These are phyloP conservation scores for Eleutherodactylus coqui DNA, from an alignment of 2,797 vertebrate genomes.

Conservation along the genomic window DNA sequence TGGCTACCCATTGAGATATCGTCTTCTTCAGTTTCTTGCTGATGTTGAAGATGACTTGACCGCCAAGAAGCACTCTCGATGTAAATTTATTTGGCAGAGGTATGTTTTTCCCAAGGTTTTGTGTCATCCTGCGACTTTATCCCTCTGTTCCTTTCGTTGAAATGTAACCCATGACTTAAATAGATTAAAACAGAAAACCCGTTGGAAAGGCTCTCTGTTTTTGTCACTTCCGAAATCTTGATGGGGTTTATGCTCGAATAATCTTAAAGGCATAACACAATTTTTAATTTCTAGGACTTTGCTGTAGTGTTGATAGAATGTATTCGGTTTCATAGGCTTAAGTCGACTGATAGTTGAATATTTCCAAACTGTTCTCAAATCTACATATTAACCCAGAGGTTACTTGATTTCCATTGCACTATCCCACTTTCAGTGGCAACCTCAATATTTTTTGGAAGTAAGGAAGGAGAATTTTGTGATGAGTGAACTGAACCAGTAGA, in stretches of 20 bases:
- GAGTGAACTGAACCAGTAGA: too few species aligned
- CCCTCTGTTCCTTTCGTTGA: conserved; percentile 22
- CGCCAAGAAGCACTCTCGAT: conserved; percentile 31
- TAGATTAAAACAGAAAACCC: neutral
- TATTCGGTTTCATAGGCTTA: neutral
- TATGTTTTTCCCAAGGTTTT: conserved; percentile 36
- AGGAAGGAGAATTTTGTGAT: too few species aligned
- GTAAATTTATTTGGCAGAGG: conserved; percentile 43
- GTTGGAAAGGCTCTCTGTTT: neutral
- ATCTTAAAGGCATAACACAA: neutral
- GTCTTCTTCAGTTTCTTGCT: conserved; percentile 35
- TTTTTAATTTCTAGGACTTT: neutral
- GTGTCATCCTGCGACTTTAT: conserved; percentile 20
- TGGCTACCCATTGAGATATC: conserved; percentile 52
- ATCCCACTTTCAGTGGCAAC: too few species aligned
- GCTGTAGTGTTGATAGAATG: neutral
- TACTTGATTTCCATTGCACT: too few species aligned
- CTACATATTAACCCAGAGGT: too few species aligned
- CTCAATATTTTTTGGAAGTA: too few species aligned
- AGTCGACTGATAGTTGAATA: too few species aligned
- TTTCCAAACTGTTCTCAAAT: too few species aligned
- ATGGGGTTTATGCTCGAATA: neutral
- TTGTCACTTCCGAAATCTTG: neutral
- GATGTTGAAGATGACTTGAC: conserved; percentile 43
- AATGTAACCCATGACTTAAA: neutral